phyloP scores from a whole-genome alignment of 2,113 vertebrate genomes.

The Amphiprion ocellaris region DNA sequence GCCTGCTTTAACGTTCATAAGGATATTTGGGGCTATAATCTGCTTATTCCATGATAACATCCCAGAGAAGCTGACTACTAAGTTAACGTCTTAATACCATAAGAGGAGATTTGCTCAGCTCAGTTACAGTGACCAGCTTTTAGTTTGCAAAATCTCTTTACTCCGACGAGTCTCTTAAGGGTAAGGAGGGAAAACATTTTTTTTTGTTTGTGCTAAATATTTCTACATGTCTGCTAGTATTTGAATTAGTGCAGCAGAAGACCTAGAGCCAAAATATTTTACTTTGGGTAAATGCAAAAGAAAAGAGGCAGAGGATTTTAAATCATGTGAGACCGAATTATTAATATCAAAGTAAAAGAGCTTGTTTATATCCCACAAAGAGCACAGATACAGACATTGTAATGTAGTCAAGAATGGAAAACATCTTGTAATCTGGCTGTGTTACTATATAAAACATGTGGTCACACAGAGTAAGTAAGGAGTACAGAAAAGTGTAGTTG shows the following conservation, averaged over 20 bases:
- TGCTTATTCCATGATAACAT: constrained; percentile 70
- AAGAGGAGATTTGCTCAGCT: constrained; percentile 74
- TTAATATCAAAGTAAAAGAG: constrained; percentile 41
- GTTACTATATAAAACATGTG: not conserved
- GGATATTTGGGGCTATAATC: constrained; percentile 74
- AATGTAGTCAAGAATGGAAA: not conserved
- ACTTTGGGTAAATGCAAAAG: constrained; percentile 13
- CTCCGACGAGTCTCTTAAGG: constrained; percentile 33
- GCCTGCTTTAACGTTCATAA: constrained; percentile 50
- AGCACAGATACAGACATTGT: constrained; percentile 28
- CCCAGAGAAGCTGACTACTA: constrained; percentile 62
- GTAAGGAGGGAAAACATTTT: constrained; percentile 30
- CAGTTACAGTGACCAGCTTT: constrained; percentile 68
- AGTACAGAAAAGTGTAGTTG: constrained; percentile 4
- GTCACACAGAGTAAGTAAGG: constrained; percentile 1
- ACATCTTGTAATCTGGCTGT: constrained; percentile 3
- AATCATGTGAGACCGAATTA: constrained; percentile 46
- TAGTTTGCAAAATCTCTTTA: constrained; percentile 61
- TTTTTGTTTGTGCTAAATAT: constrained; percentile 52
- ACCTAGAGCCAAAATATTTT: constrained; percentile 25
- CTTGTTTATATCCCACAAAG: constrained; percentile 39
- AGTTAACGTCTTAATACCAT: constrained; percentile 72
- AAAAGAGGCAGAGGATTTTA: constrained; percentile 27
- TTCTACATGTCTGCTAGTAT: constrained; percentile 8
- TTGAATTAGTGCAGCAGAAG: constrained; percentile 36